Conservation (phyloP, 2,113 vertebrate genomes). For the Esox niger region DNA sequence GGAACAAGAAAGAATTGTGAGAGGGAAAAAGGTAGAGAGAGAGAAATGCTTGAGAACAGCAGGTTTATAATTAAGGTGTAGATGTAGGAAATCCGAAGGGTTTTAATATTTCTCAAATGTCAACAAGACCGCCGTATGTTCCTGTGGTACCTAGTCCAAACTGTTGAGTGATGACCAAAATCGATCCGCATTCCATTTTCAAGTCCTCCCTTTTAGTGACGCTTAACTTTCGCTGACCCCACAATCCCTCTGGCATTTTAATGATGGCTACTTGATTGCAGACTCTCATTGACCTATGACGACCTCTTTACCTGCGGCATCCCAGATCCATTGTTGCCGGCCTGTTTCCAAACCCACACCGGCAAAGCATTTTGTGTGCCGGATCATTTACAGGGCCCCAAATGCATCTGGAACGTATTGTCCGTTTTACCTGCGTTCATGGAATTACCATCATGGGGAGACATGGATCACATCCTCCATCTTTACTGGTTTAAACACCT, state of each 20-base stretch:
- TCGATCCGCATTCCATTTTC: too few relatives aligned
- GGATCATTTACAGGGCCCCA: constrained; percentile 27
- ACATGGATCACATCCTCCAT: constrained; percentile 39
- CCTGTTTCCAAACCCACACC: neutral
- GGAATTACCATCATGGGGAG: constrained; percentile 59
- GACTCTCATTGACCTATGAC: neutral
- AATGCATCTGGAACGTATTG: constrained; percentile 68
- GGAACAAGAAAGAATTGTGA: neutral
- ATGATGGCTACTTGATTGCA: too few relatives aligned
- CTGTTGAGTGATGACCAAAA: too few relatives aligned
- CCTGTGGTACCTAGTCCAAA: too few relatives aligned
- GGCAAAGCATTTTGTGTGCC: neutral
- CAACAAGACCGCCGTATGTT: too few relatives aligned
- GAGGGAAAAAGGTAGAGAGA: neutral
- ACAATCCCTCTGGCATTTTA: too few relatives aligned
- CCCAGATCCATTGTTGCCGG: neutral
- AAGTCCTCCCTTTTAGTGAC: too few relatives aligned
- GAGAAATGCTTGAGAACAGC: too few relatives aligned
- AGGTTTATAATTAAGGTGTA: too few relatives aligned
- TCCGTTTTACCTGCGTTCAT: constrained; percentile 59
- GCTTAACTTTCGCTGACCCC: too few relatives aligned
- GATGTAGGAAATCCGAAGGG: too few relatives aligned
- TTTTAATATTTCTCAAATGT: too few relatives aligned
- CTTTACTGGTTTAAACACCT: constrained; percentile 48
- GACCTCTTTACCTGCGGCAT: neutral